These are phyloP conservation scores for Siniperca chuatsi DNA, from an alignment of 2,113 vertebrate species.

Conservation along the genomic window DNA sequence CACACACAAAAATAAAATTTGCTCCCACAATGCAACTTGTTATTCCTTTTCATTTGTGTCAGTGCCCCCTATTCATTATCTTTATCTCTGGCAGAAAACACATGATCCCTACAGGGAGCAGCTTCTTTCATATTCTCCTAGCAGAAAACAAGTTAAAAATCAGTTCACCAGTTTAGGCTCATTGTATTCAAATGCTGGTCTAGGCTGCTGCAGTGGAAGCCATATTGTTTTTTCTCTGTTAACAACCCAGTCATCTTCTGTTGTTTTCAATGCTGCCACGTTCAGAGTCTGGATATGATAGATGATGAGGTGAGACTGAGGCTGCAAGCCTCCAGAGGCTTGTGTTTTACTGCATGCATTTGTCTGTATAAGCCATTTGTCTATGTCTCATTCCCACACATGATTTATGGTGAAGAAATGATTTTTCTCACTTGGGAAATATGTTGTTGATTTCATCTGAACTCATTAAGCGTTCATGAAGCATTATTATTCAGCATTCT, in stretches of 20 bases:
- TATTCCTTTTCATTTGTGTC: not conserved
- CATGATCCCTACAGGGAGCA: not conserved
- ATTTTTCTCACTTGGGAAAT: constrained; percentile 8
- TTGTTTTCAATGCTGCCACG: constrained; percentile 86
- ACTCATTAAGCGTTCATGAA: not conserved
- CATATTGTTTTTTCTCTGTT: constrained; percentile 43
- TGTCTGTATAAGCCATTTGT: constrained; percentile 23
- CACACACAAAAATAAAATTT: not conserved
- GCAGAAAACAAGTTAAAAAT: constrained; percentile 28
- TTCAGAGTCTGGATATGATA: constrained; percentile 99
- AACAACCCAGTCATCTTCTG: constrained; percentile 84
- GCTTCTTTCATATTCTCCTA: constrained; percentile 1
- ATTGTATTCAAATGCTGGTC: constrained; percentile 18
- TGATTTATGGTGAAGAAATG: not conserved
- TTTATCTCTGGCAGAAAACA: not conserved
- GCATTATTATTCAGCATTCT: not conserved
- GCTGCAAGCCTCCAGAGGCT: not conserved
- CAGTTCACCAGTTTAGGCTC: not conserved
- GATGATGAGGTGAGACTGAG: constrained; percentile 96
- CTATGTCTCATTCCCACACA: constrained; percentile 2
- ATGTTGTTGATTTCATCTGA: constrained; percentile 2
- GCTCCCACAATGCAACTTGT: not conserved
- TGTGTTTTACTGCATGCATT: constrained; percentile 23
- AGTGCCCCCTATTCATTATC: not conserved
- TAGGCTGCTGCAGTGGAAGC: constrained; percentile 5